Evolutionary conservation across 2,888 invertebrate species (phyloP).

Genomic region (Calameuta idolon): DNA sequence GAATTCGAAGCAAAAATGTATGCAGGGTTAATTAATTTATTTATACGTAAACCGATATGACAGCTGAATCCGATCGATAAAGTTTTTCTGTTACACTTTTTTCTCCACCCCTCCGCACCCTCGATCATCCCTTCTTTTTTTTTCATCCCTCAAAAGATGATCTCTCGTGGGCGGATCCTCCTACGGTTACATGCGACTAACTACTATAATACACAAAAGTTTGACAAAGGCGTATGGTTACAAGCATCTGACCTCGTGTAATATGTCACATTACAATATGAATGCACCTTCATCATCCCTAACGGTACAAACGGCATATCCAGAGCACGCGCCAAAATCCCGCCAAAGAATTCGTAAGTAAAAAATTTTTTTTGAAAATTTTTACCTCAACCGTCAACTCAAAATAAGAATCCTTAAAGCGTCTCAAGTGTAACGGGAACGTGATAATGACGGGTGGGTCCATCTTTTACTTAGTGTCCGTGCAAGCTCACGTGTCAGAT

Average conservation of each 20-base stretch:
- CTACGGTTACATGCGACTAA: slow-evolving; percentile 45
- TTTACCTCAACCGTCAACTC: neutral
- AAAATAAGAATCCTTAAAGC: neutral
- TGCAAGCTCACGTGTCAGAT: neutral
- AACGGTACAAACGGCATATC: neutral
- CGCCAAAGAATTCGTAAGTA: neutral
- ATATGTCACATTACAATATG: slow-evolving; percentile 64
- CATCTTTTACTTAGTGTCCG: too few relatives aligned
- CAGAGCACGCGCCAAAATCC: neutral
- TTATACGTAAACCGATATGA: neutral
- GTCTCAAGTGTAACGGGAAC: too few relatives aligned
- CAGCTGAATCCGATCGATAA: neutral
- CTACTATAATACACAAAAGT: slow-evolving; percentile 38
- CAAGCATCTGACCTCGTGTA: slow-evolving; percentile 61
- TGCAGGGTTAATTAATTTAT: neutral
- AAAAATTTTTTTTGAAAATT: neutral
- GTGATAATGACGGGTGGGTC: too few relatives aligned
- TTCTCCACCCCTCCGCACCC: neutral
- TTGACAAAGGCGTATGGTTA: slow-evolving; percentile 56
- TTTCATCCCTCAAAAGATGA: slow-evolving; percentile 30
- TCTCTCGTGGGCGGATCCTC: slow-evolving; percentile 59
- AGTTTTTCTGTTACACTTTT: slow-evolving; percentile 11
- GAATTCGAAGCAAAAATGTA: neutral
- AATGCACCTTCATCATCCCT: slow-evolving; percentile 41
- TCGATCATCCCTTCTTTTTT: neutral